phyloP scores from a whole-genome alignment of 53 echinoderm and acorn worm species.

The Apostichopus leukothele region DNA sequence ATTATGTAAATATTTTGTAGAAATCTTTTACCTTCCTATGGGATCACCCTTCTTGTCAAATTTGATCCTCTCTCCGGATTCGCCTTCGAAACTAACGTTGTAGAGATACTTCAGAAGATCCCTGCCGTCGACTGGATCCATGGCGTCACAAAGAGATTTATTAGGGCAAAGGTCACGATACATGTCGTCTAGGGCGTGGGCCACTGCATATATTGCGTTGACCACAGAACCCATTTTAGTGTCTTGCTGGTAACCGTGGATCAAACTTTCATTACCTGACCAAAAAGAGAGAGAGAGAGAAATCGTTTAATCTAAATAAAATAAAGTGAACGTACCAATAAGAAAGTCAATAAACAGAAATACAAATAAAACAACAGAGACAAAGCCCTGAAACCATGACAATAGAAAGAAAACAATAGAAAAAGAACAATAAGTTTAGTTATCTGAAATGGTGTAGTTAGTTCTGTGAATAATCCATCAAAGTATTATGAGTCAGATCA shows the following conservation, averaged over 20 bases:
- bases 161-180: conserved; percentile 66
- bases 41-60: conserved; percentile 91
- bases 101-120: conserved; percentile 67
- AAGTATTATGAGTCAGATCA: too few relatives aligned
- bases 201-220: conserved; percentile 92
- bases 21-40: conserved; percentile 62
- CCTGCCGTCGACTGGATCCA: conserved; percentile 79
- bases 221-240: conserved; percentile 97
- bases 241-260: conserved; percentile 74
- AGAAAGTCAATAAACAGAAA: too few relatives aligned
- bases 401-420: too few relatives aligned
- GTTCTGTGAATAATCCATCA: too few relatives aligned
- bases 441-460: too few relatives aligned
- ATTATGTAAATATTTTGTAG: too few relatives aligned
- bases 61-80: conserved; percentile 68
- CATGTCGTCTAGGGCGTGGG: conserved; percentile 84
- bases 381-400: too few relatives aligned
- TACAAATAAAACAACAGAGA: too few relatives aligned
- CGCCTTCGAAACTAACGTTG: conserved; percentile 76
- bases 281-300: background rate
- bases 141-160: conserved; percentile 63
- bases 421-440: too few relatives aligned
- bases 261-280: conserved; percentile 67
- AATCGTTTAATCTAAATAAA: background rate
- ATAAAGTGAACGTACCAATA: too few relatives aligned